Evolutionary conservation across 1,140 invertebrate genomes (phyloP).

Genomic region (Argopecten irradians): DNA sequence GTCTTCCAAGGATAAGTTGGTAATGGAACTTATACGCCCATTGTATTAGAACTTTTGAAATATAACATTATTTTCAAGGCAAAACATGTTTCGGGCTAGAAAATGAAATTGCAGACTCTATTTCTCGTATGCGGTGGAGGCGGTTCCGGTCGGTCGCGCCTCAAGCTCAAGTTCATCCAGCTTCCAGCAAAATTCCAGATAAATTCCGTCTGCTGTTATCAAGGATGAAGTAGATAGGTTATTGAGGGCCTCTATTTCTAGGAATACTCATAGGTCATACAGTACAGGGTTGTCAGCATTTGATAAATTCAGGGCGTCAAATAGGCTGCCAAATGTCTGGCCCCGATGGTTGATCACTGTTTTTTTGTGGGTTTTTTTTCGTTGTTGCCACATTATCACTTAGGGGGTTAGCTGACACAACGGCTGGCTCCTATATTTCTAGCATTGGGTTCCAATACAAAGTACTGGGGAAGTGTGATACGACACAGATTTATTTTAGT

Average conservation of each 20-base stretch:
- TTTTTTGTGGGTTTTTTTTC: constrained; percentile 32
- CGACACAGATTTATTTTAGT: constrained; percentile 37
- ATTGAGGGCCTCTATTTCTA: constrained; percentile 19
- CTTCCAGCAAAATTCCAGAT: constrained; percentile 31
- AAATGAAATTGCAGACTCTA: constrained; percentile 39
- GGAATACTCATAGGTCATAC: constrained; percentile 2
- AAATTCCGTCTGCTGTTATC: constrained; percentile 28
- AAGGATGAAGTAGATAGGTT: constrained; percentile 30
- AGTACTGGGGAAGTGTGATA: neutral
- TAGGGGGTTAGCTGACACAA: neutral
- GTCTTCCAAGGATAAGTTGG: constrained; percentile 31
- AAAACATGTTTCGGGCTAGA: constrained; percentile 37
- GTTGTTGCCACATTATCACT: constrained; percentile 32
- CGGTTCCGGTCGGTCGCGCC: constrained; percentile 33
- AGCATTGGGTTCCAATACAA: constrained; percentile 28
- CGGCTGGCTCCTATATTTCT: constrained; percentile 27
- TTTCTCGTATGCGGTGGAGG: constrained; percentile 43
- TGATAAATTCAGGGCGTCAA: constrained; percentile 1
- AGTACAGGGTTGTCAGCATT: neutral
- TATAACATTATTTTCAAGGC: constrained; percentile 43
- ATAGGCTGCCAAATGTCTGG: constrained; percentile 27
- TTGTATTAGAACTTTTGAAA: constrained; percentile 25
- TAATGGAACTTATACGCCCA: constrained; percentile 36
- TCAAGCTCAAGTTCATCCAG: neutral
- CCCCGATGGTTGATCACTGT: neutral